phyloP scores from a whole-genome alignment of 2,888 invertebrate species.

The Mesoligia furuncula region DNA sequence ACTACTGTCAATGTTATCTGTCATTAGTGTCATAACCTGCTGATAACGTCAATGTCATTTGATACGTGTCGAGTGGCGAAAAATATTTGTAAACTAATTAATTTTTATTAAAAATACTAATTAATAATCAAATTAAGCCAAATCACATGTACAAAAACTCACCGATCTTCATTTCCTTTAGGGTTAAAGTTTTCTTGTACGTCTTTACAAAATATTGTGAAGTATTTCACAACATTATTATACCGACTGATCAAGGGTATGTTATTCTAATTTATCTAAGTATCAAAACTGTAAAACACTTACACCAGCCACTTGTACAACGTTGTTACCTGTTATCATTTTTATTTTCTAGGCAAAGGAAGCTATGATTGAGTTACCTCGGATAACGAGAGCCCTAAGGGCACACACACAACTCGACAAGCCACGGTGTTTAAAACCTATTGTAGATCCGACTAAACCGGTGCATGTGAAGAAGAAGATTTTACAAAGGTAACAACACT shows the following conservation, averaged over 20 bases:
- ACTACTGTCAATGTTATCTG: slow-evolving; percentile 9
- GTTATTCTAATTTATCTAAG: slow-evolving; percentile 1
- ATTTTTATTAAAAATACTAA: slow-evolving; percentile 5
- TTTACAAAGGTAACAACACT: slow-evolving; percentile 76
- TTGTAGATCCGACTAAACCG: slow-evolving; percentile 69
- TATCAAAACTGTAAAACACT: not conserved
- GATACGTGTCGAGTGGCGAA: slow-evolving; percentile 50
- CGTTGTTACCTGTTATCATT: not conserved
- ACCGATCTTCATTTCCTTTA: not conserved
- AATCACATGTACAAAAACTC: slow-evolving; percentile 14
- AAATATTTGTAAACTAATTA: slow-evolving; percentile 40
- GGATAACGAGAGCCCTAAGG: slow-evolving; percentile 92
- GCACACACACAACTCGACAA: slow-evolving; percentile 91
- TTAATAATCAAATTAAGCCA: not conserved
- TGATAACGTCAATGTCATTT: slow-evolving; percentile 51
- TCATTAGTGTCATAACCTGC: slow-evolving; percentile 39
- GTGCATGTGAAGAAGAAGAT: slow-evolving; percentile 68
- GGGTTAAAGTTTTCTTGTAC: slow-evolving; percentile 7
- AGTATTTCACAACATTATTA: slow-evolving; percentile 59
- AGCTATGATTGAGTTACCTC: slow-evolving; percentile 89
- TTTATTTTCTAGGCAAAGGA: slow-evolving; percentile 14
- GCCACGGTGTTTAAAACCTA: slow-evolving; percentile 82
- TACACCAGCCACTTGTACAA: not conserved
- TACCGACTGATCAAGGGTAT: slow-evolving; percentile 28
- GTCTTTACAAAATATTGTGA: slow-evolving; percentile 26